phyloP scores from a whole-genome alignment of 2,113 vertebrate genomes.

The Girardinichthys multiradiatus region DNA sequence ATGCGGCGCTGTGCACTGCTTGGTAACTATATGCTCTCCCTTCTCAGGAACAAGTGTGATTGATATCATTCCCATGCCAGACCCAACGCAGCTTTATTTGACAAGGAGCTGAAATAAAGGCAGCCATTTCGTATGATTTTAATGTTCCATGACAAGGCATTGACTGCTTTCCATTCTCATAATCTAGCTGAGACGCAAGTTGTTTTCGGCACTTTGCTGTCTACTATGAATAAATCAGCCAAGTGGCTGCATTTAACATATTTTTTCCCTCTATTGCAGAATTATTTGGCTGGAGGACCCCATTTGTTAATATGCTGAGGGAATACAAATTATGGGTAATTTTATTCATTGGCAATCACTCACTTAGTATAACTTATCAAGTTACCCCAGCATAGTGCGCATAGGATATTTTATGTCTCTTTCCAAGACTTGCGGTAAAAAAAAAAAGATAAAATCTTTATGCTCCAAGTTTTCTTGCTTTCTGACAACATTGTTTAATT shows the following conservation, averaged over 20 bases:
- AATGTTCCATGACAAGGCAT: conserved; percentile 57
- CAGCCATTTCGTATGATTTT: conserved; percentile 42
- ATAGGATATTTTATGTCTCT: conserved; percentile 2
- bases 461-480: not conserved
- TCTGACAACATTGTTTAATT: not conserved
- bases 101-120: conserved; percentile 57
- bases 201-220: conserved; percentile 46
- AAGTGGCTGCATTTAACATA: conserved; percentile 45
- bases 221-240: conserved; percentile 63
- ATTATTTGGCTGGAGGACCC: conserved; percentile 62
- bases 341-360: conserved; percentile 50
- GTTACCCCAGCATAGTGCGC: conserved; percentile 15
- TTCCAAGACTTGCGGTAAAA: not conserved
- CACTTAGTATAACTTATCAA: conserved; percentile 44
- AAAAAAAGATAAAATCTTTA: not conserved
- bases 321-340: conserved; percentile 56
- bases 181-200: conserved; percentile 46
- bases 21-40: conserved; percentile 28
- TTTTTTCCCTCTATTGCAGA: conserved; percentile 26
- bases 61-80: conserved; percentile 43
- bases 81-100: conserved; percentile 53
- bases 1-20: conserved; percentile 24
- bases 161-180: conserved; percentile 55
- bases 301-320: conserved; percentile 55
- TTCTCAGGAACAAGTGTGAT: conserved; percentile 36